Conservation (phyloP, 2,797 vertebrate species). For the Scarus forsteni region DNA sequence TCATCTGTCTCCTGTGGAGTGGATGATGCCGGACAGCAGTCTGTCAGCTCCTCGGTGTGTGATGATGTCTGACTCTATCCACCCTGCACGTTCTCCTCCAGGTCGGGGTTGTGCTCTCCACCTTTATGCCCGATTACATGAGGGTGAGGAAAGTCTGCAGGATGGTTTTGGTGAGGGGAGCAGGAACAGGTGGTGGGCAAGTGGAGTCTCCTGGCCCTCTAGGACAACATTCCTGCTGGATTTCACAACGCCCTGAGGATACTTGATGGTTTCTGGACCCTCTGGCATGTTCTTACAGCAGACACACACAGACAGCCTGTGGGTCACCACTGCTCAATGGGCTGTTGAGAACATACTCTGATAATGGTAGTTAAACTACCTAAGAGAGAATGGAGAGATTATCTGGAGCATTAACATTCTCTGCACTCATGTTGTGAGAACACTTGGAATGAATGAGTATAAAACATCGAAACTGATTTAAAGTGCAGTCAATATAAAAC, state of each 20-base stretch:
- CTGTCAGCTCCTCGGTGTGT: slow-evolving; percentile 23
- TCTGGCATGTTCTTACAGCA: background rate
- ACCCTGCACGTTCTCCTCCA: slow-evolving; percentile 20
- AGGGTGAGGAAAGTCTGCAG: slow-evolving; percentile 34
- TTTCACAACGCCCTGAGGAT: slow-evolving; percentile 37
- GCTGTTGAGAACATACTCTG: slow-evolving; percentile 14
- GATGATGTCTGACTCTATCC: slow-evolving; percentile 22
- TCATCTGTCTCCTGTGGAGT: slow-evolving; percentile 18
- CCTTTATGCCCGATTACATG: slow-evolving; percentile 38
- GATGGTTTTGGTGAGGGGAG: slow-evolving; percentile 30
- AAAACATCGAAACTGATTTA: slow-evolving; percentile 2
- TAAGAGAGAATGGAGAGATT: slow-evolving; percentile 3
- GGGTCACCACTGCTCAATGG: background rate
- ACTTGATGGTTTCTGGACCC: slow-evolving; percentile 28
- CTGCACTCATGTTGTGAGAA: background rate
- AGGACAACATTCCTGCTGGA: slow-evolving; percentile 70
- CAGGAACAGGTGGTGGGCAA: slow-evolving; percentile 48
- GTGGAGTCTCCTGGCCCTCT: slow-evolving; percentile 51
- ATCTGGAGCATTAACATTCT: background rate
- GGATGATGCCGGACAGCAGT: slow-evolving; percentile 31
- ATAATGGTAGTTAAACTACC: slow-evolving; percentile 20
- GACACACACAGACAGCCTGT: background rate
- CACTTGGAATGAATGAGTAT: background rate
- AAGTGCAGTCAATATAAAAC: slow-evolving; percentile 3
- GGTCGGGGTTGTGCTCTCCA: background rate